A percentile compares a stretch with the other conserved stretches of the same genome.
Evolutionary conservation across 2,888 invertebrate species (phyloP).

Genomic region (Unio delphinus): DNA sequence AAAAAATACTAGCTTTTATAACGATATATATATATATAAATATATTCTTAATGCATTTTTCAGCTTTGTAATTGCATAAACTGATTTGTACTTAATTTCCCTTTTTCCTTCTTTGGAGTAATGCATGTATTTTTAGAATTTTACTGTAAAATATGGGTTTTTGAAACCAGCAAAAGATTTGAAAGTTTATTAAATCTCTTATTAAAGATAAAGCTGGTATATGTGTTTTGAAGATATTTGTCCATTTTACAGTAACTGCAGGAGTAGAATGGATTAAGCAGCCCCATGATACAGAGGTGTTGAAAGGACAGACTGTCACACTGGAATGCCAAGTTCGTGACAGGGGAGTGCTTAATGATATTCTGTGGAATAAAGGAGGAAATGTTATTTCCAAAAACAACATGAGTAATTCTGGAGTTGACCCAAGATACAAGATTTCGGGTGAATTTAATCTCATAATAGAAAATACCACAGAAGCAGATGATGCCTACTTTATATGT

Average conservation of each 20-base stretch:
- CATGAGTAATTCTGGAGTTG: constrained; percentile 8
- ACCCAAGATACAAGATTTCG: constrained; percentile 26
- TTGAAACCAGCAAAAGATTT: no score
- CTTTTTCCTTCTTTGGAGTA: no score
- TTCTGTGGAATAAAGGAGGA: constrained; percentile 35
- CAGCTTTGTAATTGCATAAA: no score
- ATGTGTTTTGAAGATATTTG: no score
- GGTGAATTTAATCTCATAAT: constrained; percentile 42
- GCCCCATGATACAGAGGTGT: constrained; percentile 21
- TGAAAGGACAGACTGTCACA: constrained; percentile 29
- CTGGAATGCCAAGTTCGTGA: constrained; percentile 33
- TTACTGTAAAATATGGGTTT: no score
- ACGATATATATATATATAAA: no score
- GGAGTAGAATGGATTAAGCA: constrained; percentile 19
- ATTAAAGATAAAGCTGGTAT: no score
- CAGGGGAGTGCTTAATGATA: neutral
- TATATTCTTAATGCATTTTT: no score
- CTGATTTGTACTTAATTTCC: no score
- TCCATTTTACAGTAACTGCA: neutral
- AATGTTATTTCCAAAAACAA: constrained; percentile 36
- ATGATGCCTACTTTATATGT: constrained; percentile 44
- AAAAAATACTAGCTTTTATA: no score
- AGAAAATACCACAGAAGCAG: constrained; percentile 30
- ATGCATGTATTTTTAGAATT: no score
- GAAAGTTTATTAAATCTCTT: no score